Evolutionary conservation across 1,140 invertebrate genomes (phyloP).

Genomic region (Magallana ariakensis): DNA sequence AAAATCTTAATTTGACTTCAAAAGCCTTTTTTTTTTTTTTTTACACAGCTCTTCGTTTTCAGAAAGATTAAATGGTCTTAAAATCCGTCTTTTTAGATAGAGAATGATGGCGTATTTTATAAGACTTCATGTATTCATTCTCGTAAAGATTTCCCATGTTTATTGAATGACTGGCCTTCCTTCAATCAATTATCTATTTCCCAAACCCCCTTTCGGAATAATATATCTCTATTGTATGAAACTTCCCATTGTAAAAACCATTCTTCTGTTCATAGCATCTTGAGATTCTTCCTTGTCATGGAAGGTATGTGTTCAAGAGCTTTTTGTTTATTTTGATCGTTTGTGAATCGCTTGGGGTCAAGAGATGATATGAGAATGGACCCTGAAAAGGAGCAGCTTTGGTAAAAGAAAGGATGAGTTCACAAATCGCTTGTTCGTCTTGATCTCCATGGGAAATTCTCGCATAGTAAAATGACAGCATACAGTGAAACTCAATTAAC

Average conservation of each 20-base stretch:
- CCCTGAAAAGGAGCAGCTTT: not conserved
- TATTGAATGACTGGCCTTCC: no score
- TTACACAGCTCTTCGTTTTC: no score
- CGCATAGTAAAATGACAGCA: not conserved
- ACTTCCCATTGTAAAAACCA: not conserved
- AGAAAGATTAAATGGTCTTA: no score
- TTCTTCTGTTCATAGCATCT: not conserved
- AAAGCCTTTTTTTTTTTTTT: no score
- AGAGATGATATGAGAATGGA: not conserved
- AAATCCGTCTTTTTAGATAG: no score
- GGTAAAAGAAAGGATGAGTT: not conserved
- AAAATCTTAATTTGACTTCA: no score
- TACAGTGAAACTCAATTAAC: slow-evolving; percentile 1
- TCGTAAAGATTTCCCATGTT: no score
- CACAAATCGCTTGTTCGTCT: not conserved
- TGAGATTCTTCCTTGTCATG: not conserved
- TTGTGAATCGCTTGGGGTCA: not conserved
- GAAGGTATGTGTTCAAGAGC: not conserved
- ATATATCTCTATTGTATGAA: not conserved
- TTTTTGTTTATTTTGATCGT: not conserved
- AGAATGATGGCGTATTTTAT: no score
- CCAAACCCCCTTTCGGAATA: not conserved
- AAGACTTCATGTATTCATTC: no score
- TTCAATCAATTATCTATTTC: no score
- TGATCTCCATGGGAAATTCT: not conserved